Conservation (phyloP, 2,888 invertebrate species). For the Pachydiplax longipennis region DNA sequence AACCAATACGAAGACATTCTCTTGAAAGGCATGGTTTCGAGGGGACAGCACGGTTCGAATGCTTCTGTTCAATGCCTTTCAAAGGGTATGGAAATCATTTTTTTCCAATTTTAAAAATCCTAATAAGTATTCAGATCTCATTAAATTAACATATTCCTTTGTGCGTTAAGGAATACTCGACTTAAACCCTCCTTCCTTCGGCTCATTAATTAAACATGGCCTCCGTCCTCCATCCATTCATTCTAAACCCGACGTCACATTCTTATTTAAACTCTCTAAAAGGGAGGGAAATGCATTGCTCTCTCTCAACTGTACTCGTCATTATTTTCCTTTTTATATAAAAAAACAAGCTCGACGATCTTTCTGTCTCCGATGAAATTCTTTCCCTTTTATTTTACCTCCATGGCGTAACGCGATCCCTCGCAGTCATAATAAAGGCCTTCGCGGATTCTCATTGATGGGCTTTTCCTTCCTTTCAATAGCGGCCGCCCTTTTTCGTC, state of each 20-base stretch:
- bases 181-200: neutral
- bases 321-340: neutral
- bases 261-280: neutral
- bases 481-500: neutral
- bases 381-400: neutral
- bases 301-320: neutral
- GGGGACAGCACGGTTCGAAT: neutral
- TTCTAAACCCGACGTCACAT: neutral
- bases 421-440: neutral
- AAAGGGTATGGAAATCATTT: neutral
- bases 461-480: neutral
- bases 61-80: neutral
- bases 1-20: neutral
- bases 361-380: neutral
- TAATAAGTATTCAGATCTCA: conserved; percentile 9
- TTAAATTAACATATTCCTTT: conserved; percentile 3
- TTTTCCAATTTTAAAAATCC: neutral
- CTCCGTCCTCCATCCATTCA: neutral
- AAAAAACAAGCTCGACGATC: neutral
- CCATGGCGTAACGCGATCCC: neutral
- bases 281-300: neutral
- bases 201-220: conserved; percentile 20
- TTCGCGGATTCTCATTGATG: neutral
- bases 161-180: neutral
- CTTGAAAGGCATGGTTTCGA: neutral